These are phyloP conservation scores for Capromys pilorides DNA, from an alignment of 2,797 vertebrate species.

Conservation along the genomic window DNA sequence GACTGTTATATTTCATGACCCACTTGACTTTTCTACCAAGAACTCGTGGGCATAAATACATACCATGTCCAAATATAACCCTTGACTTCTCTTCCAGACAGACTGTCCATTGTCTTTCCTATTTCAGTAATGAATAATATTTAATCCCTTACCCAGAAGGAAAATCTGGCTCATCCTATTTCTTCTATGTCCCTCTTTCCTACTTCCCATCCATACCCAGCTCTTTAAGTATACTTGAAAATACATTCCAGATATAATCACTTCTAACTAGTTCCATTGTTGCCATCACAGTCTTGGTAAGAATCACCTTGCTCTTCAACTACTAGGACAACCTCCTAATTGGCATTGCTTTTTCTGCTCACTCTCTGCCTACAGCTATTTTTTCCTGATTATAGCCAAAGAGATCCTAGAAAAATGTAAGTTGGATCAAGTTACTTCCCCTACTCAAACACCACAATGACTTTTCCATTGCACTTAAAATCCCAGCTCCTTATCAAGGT, in stretches of 20 bases:
- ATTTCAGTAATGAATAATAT: background rate
- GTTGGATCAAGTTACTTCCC: conserved; percentile 20
- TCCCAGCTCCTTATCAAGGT: background rate
- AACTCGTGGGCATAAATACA: background rate
- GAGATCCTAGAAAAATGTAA: conserved; percentile 33
- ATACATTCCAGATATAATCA: background rate
- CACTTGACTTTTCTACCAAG: background rate
- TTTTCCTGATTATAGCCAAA: conserved; percentile 37
- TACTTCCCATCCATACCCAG: background rate
- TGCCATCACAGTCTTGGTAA: background rate
- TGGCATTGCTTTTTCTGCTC: background rate
- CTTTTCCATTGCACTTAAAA: conserved; percentile 41
- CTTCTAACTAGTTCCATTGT: background rate
- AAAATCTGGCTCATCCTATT: background rate
- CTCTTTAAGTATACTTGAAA: background rate
- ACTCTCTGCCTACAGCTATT: background rate
- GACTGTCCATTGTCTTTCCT: background rate
- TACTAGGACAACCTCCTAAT: background rate
- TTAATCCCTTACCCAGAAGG: background rate
- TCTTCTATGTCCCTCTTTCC: background rate
- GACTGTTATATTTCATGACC: background rate
- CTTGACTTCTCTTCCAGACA: background rate
- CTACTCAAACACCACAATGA: background rate
- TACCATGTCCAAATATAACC: background rate
- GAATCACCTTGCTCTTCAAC: background rate